phyloP scores from a whole-genome alignment of 2,888 invertebrate species.

The Drosophila acutilabella region DNA sequence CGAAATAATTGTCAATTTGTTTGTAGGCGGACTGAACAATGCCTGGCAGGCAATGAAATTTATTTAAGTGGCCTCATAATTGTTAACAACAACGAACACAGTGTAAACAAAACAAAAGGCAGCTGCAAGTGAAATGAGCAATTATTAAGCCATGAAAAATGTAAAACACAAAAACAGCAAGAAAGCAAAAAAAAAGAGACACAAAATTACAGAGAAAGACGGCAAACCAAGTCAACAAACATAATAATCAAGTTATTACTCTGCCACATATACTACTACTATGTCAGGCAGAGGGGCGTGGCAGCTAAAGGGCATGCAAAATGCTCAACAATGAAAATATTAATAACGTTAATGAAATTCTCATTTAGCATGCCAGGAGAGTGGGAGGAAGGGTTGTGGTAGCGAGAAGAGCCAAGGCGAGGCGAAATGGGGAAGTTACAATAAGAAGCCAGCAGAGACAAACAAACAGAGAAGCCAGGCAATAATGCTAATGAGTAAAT shows the following conservation, averaged over 20 bases:
- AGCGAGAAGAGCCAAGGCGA: neutral
- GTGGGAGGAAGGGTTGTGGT: neutral
- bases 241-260: slow-evolving; percentile 74
- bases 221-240: slow-evolving; percentile 56
- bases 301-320: slow-evolving; percentile 48
- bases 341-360: slow-evolving; percentile 78
- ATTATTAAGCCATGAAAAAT: slow-evolving; percentile 77
- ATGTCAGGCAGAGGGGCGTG: slow-evolving; percentile 10
- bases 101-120: slow-evolving; percentile 61
- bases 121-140: slow-evolving; percentile 74
- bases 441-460: slow-evolving; percentile 37
- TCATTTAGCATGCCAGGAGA: slow-evolving; percentile 54
- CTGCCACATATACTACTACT: slow-evolving; percentile 14
- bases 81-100: slow-evolving; percentile 59
- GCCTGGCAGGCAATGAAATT: slow-evolving; percentile 72
- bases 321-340: slow-evolving; percentile 73
- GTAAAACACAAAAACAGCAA: slow-evolving; percentile 49
- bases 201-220: slow-evolving; percentile 3
- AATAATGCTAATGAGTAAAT: slow-evolving; percentile 71
- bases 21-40: slow-evolving; percentile 58
- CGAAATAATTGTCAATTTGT: slow-evolving; percentile 74
- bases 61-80: slow-evolving; percentile 78
- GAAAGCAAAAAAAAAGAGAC: slow-evolving; percentile 12
- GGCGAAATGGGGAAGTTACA: slow-evolving; percentile 1
- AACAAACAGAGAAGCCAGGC: slow-evolving; percentile 51